Evolutionary conservation across 2,888 invertebrate species (phyloP), one percentile per base, ranked within the genome.

Genomic region (Zygaena filipendulae): DNA sequence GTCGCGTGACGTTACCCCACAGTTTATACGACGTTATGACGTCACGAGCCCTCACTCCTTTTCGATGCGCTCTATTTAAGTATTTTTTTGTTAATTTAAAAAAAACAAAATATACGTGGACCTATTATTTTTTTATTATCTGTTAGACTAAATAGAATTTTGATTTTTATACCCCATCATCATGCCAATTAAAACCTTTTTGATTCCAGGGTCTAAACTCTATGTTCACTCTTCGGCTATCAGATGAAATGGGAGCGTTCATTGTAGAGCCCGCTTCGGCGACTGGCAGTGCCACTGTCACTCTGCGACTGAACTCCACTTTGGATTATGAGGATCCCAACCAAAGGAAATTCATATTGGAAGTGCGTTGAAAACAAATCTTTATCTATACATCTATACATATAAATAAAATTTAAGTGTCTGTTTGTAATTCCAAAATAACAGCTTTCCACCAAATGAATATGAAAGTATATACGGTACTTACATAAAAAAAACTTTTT

Each of bases 291-390:
- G 90, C 93, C 0, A 85, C 90, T 13, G 91, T 94, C 20, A 91
- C 89, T 9, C 87, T 95, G 33, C 83, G 91, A 11, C 87, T 95
- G 1, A 86, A 88, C 37, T 90, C 92, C 49, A 89, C 85, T 31
- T 72, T 95, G 34, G 95, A 95, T 59, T 95, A 91, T 52, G 95
- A 95, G 59, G 92, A 95, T 63, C 92, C 92, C 8, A 95, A 95
- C 68, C 92, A 94, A 59, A 83, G 93, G 38, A 94, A 95, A 67
- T 95, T 94, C 53, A 91, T 95, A 42, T 84, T 95, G 25, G 80
- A 93, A 62, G 91, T 16, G 16, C 4, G 5, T 16, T 16, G 16
- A 16, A n/a, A n/a, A n/a, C 16, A 16, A 16, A 4, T 7, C 7
- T 16, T 16, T 16, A 16, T 16, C 7, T 16, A 16, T 16, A 16